phyloP scores from a whole-genome alignment of 2,113 vertebrate species.

The Gila orcuttii region DNA sequence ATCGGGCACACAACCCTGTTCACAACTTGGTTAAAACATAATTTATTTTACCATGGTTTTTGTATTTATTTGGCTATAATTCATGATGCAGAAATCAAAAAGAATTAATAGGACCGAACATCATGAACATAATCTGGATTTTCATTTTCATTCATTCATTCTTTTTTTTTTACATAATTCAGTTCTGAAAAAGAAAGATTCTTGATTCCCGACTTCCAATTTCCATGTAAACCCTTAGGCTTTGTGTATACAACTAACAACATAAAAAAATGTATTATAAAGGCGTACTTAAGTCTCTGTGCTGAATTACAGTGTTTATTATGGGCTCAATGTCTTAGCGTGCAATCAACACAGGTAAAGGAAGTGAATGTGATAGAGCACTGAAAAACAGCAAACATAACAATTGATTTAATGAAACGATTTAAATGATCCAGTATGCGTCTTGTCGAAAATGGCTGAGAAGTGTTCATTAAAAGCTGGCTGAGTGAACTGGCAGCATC shows the following conservation, averaged over 20 bases:
- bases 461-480: constrained; percentile 29
- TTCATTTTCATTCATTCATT: not conserved
- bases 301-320: not conserved
- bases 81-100: not conserved
- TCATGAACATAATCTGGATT: not conserved
- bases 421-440: constrained; percentile 1
- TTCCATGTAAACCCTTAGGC: not conserved
- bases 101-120: not conserved
- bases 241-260: not conserved
- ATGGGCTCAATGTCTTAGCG: not conserved
- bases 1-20: not conserved
- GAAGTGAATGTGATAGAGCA: not conserved
- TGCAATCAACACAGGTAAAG: constrained; percentile 2
- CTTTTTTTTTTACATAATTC: not conserved
- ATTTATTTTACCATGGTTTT: not conserved
- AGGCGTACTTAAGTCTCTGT: not conserved
- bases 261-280: not conserved
- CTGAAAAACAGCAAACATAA: not conserved
- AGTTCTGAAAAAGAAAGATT: not conserved
- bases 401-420: constrained; percentile 11
- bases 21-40: not conserved
- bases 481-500: constrained; percentile 10
- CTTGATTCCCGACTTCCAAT: not conserved
- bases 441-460: not conserved
- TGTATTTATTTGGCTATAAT: not conserved